These are phyloP conservation scores for Podabrus alpinus DNA, from an alignment of 2,888 invertebrate species.

Conservation along the genomic window DNA sequence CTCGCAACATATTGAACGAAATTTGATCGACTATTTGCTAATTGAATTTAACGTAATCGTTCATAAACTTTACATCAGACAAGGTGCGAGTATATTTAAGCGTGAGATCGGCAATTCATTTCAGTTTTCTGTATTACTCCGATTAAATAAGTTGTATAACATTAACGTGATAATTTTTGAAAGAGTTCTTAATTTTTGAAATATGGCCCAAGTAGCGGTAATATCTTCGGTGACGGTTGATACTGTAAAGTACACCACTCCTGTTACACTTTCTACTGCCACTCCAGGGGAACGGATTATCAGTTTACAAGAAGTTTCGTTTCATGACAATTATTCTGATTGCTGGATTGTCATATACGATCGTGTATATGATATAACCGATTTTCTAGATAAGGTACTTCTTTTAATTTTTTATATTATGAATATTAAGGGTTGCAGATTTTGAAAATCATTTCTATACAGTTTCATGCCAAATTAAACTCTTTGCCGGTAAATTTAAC, in stretches of 20 bases:
- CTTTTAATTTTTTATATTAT: not conserved
- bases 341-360: constrained; percentile 90
- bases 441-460: not conserved
- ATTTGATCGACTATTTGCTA: not conserved
- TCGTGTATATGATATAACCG: constrained; percentile 81
- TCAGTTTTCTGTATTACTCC: not conserved
- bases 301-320: constrained; percentile 74
- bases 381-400: constrained; percentile 70
- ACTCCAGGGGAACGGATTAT: constrained; percentile 58
- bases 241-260: constrained; percentile 7
- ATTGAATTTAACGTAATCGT: constrained; percentile 17
- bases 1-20: not conserved
- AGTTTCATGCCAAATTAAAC: not conserved
- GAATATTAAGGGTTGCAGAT: not conserved
- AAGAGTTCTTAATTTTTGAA: not conserved
- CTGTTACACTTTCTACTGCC: constrained; percentile 16
- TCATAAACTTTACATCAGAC: constrained; percentile 14
- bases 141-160: not conserved
- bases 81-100: constrained; percentile 19
- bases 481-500: not conserved
- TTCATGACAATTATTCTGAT: constrained; percentile 72
- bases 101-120: not conserved
- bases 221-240: not conserved
- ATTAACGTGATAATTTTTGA: not conserved
- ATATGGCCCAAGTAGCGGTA: constrained; percentile 26